Evolutionary conservation across 2,113 vertebrate genomes (phyloP), one percentile per base, ranked within the genome.

Genomic region (Tragelaphus imberbis): DNA sequence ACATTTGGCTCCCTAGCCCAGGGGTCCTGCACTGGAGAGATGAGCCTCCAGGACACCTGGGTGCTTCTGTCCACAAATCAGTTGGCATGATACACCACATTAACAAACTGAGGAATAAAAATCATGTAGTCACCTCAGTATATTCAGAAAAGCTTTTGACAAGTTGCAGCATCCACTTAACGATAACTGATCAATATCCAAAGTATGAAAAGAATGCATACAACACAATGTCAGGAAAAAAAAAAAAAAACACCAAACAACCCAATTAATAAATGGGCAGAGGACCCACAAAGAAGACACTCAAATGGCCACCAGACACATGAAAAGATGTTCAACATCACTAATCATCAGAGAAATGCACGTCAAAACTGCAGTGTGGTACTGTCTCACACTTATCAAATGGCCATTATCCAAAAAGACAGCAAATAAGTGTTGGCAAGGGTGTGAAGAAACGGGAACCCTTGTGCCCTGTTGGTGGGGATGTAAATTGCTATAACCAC

Each of bases 141-240:
- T 44, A 44, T 27, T 44, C 71, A 77, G 71, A 44, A 44, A 27
- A 27, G 71, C 71, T 44, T 77, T 77, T 44, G 36, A 77, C 40
- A 77, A 77, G 12, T 44, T 44, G 36, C 12, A 44, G 71, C 12
- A 77, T 77, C 40, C 71, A 27, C 40, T 75, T 51, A 30, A 19
- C 19, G 13, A 56, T 40, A 36, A 27, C 30, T 25, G 21, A 56
- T 84, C 13, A 40, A 36, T 27, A 56, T 15, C 81, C 33, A 36
- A 56, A 16, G 19, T 40, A 36, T 27, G n/a, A 55, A 84, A 84
- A 36, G 23, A 36, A 27, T 4, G 36, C 81, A 84, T 16, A n/a
- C 7, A 56, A 56, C 21, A 36, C 53, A 56, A 84, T 0, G 0
- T 27, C 2, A 0, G n/a, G n/a, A n/a, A n/a, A 9, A 56, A 25